Evolutionary conservation across 2,797 vertebrate genomes (phyloP), one percentile per base, ranked within the genome.

Genomic region (Ictinia mississippiensis): DNA sequence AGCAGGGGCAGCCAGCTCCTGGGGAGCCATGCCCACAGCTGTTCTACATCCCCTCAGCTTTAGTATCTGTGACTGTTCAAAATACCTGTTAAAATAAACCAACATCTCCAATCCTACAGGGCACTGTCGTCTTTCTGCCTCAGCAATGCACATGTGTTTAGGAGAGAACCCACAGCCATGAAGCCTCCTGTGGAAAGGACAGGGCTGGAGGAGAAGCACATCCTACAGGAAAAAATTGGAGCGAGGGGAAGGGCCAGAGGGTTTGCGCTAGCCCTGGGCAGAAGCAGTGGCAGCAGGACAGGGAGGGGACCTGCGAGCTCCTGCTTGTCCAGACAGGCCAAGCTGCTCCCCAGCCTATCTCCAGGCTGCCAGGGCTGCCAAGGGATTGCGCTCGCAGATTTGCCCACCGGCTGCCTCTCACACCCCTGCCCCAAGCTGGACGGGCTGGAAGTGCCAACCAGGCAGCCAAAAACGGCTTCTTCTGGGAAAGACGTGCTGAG

Each of bases 21-120:
- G 13, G 96, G 92, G 63, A 96, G 83, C 89, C 14, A 0, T 82
- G 96, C 85, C 95, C 92, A 94, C 90, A 90, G 89, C 94, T 95
- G 73, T 88, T 89, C 85, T 92, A 89, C 83, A 62, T 88, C 95
- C 93, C 90, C 59, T 84, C 1, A 0, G 96, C 97, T 97, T 97
- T 83, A 93, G 95, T 94, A 95, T 95, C 90, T 96, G 95, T 97
- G 92, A 96, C 96, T 93, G 91, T 97, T 91, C 87, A 85, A 96
- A 96, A 83, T 81, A 96, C 73, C 93, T 92, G 84, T 96, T 95
- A 94, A 5, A 96, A 97, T 97, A 97, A 97, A 97, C 82, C 22
- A 0, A 96, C 89, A 93, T 91, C 93, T 96, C 85, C 95, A 93
- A 44, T 65, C 71, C 83, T 84, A 58, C 21, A 23, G 74, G 71